These are phyloP conservation scores for Chelonus formosanus DNA, from an alignment of 2,888 invertebrate species.

Conservation along the genomic window DNA sequence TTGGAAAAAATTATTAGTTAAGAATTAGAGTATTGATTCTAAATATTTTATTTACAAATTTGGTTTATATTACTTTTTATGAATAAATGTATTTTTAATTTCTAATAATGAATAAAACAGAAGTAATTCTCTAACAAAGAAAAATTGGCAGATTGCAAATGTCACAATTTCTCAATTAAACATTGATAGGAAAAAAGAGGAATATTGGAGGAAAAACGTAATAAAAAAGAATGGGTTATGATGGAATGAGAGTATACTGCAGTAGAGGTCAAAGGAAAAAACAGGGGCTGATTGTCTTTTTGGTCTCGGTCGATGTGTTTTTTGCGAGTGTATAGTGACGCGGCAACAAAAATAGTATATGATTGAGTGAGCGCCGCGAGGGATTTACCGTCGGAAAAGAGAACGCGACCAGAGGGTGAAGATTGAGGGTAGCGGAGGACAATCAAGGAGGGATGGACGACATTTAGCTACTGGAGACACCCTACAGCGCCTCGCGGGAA, in stretches of 20 bases:
- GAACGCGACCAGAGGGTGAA: conserved; percentile 17
- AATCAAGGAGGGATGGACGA: conserved; percentile 44
- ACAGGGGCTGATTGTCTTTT: conserved; percentile 7
- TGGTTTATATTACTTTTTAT: no score
- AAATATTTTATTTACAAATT: no score
- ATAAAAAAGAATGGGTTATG: conserved; percentile 2
- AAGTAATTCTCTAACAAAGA: no score
- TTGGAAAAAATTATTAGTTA: no score
- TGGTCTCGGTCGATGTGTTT: conserved; percentile 40
- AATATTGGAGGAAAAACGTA: conserved; percentile 21
- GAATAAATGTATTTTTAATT: no score
- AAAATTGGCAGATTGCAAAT: neutral
- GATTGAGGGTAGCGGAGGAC: conserved; percentile 23
- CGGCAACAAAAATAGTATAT: conserved; percentile 61
- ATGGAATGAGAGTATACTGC: neutral
- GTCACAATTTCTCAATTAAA: neutral
- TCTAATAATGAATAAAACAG: no score
- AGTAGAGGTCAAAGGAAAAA: neutral
- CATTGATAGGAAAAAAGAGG: conserved; percentile 12
- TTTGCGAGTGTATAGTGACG: conserved; percentile 43
- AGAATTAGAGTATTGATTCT: no score
- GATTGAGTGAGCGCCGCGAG: conserved; percentile 61
- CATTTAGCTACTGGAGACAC: conserved; percentile 46
- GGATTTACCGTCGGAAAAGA: conserved; percentile 50
- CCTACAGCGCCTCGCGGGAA: conserved; percentile 41